Conservation (phyloP, 2,113 vertebrate species). For the Scomber scombrus region DNA sequence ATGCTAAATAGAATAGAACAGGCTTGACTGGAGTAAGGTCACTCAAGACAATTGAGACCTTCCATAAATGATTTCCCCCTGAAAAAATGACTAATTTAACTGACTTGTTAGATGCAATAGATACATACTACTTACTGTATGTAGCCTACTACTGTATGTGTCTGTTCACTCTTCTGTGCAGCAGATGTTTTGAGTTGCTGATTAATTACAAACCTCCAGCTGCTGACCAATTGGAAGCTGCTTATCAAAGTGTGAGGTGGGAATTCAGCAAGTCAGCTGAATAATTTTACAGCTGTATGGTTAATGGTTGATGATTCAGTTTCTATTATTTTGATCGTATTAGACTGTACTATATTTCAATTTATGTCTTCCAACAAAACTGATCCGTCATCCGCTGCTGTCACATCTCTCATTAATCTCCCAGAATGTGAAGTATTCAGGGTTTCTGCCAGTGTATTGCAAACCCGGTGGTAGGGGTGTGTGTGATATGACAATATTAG, state of each 20-base stretch:
- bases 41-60: background rate
- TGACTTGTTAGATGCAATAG: slow-evolving; percentile 8
- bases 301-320: background rate
- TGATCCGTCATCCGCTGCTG: slow-evolving; percentile 7
- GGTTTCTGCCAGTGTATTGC: too few species aligned
- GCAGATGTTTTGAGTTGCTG: slow-evolving; percentile 41
- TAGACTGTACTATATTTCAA: background rate
- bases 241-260: slow-evolving; percentile 36
- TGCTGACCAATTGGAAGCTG: slow-evolving; percentile 34
- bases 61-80: slow-evolving; percentile 19
- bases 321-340: background rate
- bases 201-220: slow-evolving; percentile 52
- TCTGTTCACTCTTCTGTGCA: slow-evolving; percentile 31
- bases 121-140: background rate
- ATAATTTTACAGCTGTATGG: background rate
- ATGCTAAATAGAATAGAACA: background rate
- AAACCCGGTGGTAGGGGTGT: too few species aligned
- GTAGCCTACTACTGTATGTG: background rate
- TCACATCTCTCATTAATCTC: slow-evolving; percentile 40
- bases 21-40: background rate
- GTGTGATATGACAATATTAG: too few species aligned
- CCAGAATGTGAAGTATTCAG: slow-evolving; percentile 31
- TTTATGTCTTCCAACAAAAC: background rate
- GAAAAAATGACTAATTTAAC: slow-evolving; percentile 41
- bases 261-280: slow-evolving; percentile 1